Base-by-base conservation (phyloP, 2,797 vertebrate species). In the Brotula barbata region DNA sequence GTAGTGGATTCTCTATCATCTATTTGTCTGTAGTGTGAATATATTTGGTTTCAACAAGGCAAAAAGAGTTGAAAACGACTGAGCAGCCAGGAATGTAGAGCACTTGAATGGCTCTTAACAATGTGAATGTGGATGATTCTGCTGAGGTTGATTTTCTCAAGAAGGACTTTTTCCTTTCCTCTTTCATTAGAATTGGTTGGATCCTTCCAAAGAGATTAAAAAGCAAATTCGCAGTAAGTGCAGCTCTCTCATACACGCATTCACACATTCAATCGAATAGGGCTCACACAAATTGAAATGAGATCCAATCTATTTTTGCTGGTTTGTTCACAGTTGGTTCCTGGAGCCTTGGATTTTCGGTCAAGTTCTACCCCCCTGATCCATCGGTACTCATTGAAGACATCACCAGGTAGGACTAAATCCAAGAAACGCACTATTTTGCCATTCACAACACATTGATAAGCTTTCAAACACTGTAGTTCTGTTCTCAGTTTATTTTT, bases 161-260 rank as follows among this genome's bases (percentile, higher is more conserved):
- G 73, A 50, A 47, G 23, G 54, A 59, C 58, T 82, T 56, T 76
- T 15, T 81, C 43, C 68, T 71, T 53, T 64, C 17, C 72, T 59
- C 68, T 74, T 75, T 84, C 42, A 90, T 81, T 89, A 99, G 97
- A 96, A 98, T 73, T 98, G 97, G 97, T 87, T 99, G 87, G 97
- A 99, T 85, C 97, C 97, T 9, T 98, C 96, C 71, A 99, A 99
- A 88, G 97, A 99, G 90, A 96, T 99, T 86, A 99, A 98, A 90
- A 99, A 99, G 85, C 97, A 99, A 90, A 96, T 97, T 77, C 92
- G 95, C 68, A 93, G 97, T 98, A 87, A 96, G 94, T 92, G 42
- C 48, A 40, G 58, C 4, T 42, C 47, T 51, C 49, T 7, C 40
- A 36, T 31, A 28, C 51, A n/a, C 45, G n/a, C n/a, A 41, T 57